Evolutionary conservation across 2,888 invertebrate species (phyloP).

Genomic region (Philonicus albiceps): DNA sequence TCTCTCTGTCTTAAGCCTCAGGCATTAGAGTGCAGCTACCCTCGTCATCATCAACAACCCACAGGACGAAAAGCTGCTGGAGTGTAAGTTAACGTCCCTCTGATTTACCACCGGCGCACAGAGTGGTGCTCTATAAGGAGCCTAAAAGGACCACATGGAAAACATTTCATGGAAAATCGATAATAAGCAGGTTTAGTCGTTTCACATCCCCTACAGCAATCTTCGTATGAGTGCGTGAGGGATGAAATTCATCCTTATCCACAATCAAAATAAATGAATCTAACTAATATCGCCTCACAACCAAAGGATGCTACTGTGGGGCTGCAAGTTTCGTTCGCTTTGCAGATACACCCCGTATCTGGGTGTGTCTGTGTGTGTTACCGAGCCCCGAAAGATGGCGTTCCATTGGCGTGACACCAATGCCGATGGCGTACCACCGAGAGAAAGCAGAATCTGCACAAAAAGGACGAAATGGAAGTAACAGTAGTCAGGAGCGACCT

Average conservation of each 20-base stretch:
- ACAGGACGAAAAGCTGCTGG: background rate
- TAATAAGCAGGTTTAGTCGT: conserved; percentile 52
- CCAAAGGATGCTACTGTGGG: background rate
- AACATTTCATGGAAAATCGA: conserved; percentile 47
- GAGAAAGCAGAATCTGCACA: background rate
- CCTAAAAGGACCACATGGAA: conserved; percentile 33
- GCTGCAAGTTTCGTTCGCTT: background rate
- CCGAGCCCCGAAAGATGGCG: background rate
- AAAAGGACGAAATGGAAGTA: background rate
- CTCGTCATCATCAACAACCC: background rate
- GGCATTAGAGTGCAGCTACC: background rate
- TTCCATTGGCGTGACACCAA: background rate
- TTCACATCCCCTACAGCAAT: background rate
- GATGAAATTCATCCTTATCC: conserved; percentile 11
- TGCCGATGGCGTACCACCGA: background rate
- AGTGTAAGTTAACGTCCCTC: background rate
- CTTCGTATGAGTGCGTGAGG: background rate
- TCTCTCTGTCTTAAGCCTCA: background rate
- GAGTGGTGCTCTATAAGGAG: background rate
- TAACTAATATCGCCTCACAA: background rate
- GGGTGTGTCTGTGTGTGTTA: too few relatives aligned
- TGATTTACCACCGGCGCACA: background rate
- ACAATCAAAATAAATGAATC: background rate
- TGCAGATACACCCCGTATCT: background rate
- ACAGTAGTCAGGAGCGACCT: background rate